Conservation (phyloP, 2,113 vertebrate genomes). For the Hippocampus comes region DNA sequence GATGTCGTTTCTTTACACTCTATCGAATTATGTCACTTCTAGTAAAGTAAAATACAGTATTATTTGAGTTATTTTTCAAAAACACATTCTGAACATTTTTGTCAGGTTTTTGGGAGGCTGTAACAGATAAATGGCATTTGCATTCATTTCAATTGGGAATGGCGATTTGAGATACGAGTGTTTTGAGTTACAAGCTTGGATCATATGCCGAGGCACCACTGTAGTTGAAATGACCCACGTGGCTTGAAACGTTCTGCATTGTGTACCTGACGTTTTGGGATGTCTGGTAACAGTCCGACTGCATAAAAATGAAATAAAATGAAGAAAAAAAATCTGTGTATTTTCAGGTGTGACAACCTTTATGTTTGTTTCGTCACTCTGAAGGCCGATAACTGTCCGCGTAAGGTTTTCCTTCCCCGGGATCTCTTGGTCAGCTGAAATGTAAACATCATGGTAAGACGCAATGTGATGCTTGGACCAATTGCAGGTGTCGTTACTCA, state of each 20-base stretch:
- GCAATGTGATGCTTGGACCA: slow-evolving; percentile 58
- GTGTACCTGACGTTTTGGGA: neutral
- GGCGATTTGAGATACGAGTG: neutral
- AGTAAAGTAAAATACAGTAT: too few species aligned
- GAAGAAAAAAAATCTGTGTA: slow-evolving; percentile 21
- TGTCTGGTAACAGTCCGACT: slow-evolving; percentile 26
- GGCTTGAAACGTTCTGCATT: neutral
- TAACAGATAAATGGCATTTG: neutral
- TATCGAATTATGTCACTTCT: too few species aligned
- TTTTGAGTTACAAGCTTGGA: neutral
- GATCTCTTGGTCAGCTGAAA: slow-evolving; percentile 34
- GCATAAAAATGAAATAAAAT: neutral
- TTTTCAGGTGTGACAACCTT: slow-evolving; percentile 52
- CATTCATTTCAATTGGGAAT: neutral
- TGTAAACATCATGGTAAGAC: slow-evolving; percentile 42
- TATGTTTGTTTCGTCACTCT: slow-evolving; percentile 44
- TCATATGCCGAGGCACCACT: neutral
- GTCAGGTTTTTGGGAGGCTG: neutral
- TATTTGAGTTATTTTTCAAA: too few species aligned
- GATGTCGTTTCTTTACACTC: too few species aligned
- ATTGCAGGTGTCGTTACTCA: slow-evolving; percentile 59
- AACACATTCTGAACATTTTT: too few species aligned
- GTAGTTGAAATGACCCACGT: neutral
- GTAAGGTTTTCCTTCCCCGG: slow-evolving; percentile 28
- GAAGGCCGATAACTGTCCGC: slow-evolving; percentile 36